Conservation (phyloP, 2,797 vertebrate species). For the Masticophis lateralis region DNA sequence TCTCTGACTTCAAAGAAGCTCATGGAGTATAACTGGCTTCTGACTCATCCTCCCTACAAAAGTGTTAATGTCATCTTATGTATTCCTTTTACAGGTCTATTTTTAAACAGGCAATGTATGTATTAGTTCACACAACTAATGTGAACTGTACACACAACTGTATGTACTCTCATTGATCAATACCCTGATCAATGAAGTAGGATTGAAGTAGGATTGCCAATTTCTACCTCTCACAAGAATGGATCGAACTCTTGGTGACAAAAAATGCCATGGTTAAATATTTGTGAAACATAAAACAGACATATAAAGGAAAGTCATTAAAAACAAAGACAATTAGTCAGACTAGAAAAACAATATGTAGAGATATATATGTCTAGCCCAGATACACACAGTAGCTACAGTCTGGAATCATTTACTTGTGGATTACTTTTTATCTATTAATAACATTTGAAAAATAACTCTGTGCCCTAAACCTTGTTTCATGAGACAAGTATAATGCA, state of each 20-base stretch:
- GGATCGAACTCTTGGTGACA: constrained; percentile 18
- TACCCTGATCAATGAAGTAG: background rate
- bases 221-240: constrained; percentile 52
- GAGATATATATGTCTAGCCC: constrained; percentile 61
- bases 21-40: background rate
- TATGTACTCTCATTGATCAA: background rate
- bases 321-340: constrained; percentile 69
- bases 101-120: background rate
- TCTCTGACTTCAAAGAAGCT: background rate
- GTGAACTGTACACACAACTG: background rate
- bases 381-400: constrained; percentile 65
- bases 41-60: background rate
- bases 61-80: background rate
- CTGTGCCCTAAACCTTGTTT: constrained; percentile 50
- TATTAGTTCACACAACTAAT: background rate
- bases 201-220: background rate
- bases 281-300: constrained; percentile 65
- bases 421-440: constrained; percentile 67
- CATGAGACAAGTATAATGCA: constrained; percentile 48
- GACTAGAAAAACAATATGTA: constrained; percentile 61
- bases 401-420: constrained; percentile 64
- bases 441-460: constrained; percentile 62
- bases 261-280: constrained; percentile 61
- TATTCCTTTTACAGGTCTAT: background rate
- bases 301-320: constrained; percentile 53